phyloP scores from a whole-genome alignment of 2,888 invertebrate species.

The Pocota personata region DNA sequence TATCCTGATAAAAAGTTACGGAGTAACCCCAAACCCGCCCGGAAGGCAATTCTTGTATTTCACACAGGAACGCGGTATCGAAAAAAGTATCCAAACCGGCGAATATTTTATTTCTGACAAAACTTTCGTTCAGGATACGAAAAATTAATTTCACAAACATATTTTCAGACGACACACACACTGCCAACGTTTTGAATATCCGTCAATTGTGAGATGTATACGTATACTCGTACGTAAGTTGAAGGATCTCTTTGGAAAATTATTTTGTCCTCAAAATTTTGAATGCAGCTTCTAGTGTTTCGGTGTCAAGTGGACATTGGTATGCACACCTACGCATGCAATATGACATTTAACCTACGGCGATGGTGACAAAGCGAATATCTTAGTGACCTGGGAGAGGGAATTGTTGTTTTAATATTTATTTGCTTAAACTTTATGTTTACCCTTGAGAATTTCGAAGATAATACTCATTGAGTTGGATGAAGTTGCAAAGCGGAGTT shows the following conservation, averaged over 20 bases:
- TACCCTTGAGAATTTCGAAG: slow-evolving; percentile 53
- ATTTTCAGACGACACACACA: background rate
- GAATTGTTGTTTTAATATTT: slow-evolving; percentile 66
- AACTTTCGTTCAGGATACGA: slow-evolving; percentile 4
- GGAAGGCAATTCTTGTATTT: slow-evolving; percentile 43
- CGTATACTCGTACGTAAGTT: background rate
- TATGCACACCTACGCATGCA: background rate
- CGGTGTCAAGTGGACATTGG: slow-evolving; percentile 48
- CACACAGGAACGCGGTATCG: slow-evolving; percentile 7
- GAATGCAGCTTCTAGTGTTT: slow-evolving; percentile 63
- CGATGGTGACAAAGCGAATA: background rate
- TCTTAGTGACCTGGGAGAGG: slow-evolving; percentile 6
- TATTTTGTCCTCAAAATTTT: slow-evolving; percentile 47
- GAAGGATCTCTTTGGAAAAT: slow-evolving; percentile 39
- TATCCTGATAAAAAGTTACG: slow-evolving; percentile 63
- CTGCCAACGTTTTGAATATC: slow-evolving; percentile 61
- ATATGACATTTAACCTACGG: slow-evolving; percentile 47
- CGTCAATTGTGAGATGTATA: slow-evolving; percentile 10
- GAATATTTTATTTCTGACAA: slow-evolving; percentile 25
- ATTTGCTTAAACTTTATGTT: slow-evolving; percentile 55
- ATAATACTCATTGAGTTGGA: slow-evolving; percentile 54
- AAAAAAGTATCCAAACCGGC: slow-evolving; percentile 10
- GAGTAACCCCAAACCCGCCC: slow-evolving; percentile 25
- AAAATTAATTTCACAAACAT: slow-evolving; percentile 33
- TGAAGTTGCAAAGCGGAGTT: background rate